Evolutionary conservation across 2,797 vertebrate species (phyloP).

Genomic region (Phoebastria nigripes): DNA sequence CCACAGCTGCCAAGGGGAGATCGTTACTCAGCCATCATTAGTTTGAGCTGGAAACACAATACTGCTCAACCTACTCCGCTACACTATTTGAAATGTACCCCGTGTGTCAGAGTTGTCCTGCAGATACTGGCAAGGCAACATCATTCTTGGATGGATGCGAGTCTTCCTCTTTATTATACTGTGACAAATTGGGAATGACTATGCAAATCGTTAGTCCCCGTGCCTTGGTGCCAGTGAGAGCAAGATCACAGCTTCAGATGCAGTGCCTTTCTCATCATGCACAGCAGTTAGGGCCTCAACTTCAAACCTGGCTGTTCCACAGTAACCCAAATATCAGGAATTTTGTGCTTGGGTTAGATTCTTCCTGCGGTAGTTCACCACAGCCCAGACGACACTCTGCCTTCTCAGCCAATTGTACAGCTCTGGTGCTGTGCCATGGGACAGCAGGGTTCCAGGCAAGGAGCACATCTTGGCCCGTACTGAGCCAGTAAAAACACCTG

Average conservation of each 20-base stretch:
- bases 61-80: neutral
- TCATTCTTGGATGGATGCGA: neutral
- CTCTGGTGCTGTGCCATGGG: neutral
- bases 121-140: neutral
- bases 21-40: rapidly evolving
- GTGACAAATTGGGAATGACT: neutral
- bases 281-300: rapidly evolving
- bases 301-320: neutral
- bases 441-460: neutral
- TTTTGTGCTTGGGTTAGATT: neutral
- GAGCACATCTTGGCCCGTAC: neutral
- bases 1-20: too few relatives aligned
- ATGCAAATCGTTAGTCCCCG: neutral
- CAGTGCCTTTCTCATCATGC: neutral
- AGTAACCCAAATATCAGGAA: neutral
- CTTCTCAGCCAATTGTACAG: neutral
- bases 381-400: neutral
- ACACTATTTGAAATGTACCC: neutral
- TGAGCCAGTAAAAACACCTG: neutral
- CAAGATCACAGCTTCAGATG: neutral
- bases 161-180: neutral
- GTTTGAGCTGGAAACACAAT: neutral
- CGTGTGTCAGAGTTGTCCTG: neutral
- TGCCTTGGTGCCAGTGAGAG: neutral
- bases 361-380: neutral